Conservation (phyloP, 1,140 invertebrate species). For the Ectropis grisescens region DNA sequence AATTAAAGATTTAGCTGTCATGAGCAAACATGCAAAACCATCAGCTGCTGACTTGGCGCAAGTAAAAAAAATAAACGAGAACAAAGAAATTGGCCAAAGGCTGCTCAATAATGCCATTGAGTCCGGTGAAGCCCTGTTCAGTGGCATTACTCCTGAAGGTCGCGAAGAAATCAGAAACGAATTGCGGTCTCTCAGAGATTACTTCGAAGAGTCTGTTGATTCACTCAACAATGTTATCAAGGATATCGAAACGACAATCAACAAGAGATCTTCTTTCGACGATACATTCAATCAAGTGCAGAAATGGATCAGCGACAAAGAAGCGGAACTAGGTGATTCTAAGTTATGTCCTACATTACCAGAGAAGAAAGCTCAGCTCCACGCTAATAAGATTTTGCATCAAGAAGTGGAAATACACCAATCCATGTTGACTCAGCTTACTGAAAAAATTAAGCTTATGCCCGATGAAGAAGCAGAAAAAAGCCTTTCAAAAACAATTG, state of each 20-base stretch:
- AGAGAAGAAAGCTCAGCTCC: constrained; percentile 88
- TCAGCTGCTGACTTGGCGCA: constrained; percentile 79
- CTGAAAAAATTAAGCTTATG: constrained; percentile 80
- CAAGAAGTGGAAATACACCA: constrained; percentile 89
- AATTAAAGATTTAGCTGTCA: constrained; percentile 77
- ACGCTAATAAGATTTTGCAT: constrained; percentile 79
- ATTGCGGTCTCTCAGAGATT: constrained; percentile 83
- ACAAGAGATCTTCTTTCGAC: constrained; percentile 91
- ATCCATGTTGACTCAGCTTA: constrained; percentile 82
- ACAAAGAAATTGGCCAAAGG: constrained; percentile 83
- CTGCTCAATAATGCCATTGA: constrained; percentile 86
- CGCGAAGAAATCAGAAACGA: constrained; percentile 87
- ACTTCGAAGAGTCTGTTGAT: constrained; percentile 87
- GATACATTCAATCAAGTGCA: constrained; percentile 88
- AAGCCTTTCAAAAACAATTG: constrained; percentile 77
- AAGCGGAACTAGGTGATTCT: constrained; percentile 76
- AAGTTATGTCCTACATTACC: constrained; percentile 82
- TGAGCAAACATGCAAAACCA: constrained; percentile 76
- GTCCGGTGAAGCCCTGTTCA: constrained; percentile 88
- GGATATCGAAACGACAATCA: constrained; percentile 86
- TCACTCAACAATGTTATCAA: constrained; percentile 88
- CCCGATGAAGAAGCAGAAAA: constrained; percentile 82
- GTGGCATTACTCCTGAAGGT: constrained; percentile 88
- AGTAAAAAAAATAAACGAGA: constrained; percentile 80
- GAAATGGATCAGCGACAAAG: constrained; percentile 84